Percentiles rank a stretch among this genome's conserved stretches.
Evolutionary conservation across 1,140 invertebrate species (phyloP).

Genomic region (Drosophila sulfurigaster): DNA sequence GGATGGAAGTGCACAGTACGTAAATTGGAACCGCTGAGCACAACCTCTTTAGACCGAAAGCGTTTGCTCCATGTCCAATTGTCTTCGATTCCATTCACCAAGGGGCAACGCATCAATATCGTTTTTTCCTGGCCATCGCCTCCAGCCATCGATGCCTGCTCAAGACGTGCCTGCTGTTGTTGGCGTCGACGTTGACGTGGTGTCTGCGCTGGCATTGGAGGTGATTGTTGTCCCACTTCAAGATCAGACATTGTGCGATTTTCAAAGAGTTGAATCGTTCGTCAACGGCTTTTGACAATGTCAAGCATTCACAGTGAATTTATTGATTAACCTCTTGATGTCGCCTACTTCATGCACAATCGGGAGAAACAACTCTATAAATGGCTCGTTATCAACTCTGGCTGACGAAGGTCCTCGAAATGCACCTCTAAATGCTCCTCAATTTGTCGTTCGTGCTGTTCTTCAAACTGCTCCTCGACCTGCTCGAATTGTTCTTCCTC

Average conservation of each 20-base stretch:
- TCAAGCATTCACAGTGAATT: slow-evolving; percentile 21
- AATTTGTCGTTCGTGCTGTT: background rate
- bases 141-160: background rate
- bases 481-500: background rate
- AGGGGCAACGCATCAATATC: slow-evolving; percentile 37
- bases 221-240: slow-evolving; percentile 48
- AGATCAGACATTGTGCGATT: slow-evolving; percentile 60
- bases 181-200: slow-evolving; percentile 36
- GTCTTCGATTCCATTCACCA: slow-evolving; percentile 86
- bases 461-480: background rate
- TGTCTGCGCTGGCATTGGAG: slow-evolving; percentile 12
- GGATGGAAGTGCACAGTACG: slow-evolving; percentile 89
- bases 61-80: slow-evolving; percentile 89
- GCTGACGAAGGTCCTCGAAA: background rate
- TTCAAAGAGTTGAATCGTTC: background rate
- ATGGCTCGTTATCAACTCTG: slow-evolving; percentile 42
- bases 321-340: slow-evolving; percentile 4
- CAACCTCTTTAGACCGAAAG: slow-evolving; percentile 88
- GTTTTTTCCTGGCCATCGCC: slow-evolving; percentile 6
- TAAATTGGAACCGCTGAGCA: slow-evolving; percentile 86
- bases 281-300: too few species aligned
- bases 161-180: background rate
- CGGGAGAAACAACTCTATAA: slow-evolving; percentile 24
- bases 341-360: slow-evolving; percentile 20
- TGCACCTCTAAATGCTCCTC: background rate